Evolutionary conservation across 2,113 vertebrate genomes (phyloP), one percentile per base, ranked within the genome.

Genomic region (Salvelinus namaycush): DNA sequence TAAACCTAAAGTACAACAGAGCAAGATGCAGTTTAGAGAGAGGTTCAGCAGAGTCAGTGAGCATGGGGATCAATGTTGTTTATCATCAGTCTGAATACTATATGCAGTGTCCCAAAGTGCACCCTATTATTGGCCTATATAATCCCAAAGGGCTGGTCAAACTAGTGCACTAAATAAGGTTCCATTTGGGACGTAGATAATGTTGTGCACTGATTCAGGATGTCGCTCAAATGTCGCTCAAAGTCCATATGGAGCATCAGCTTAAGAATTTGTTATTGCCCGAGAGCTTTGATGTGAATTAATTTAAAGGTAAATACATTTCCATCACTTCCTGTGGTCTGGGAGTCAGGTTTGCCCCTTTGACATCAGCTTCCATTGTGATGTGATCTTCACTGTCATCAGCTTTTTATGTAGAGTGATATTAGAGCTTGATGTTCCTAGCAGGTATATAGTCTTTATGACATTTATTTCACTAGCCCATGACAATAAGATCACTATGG

Each of bases 391-490:
- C 16, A 18, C 4, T 54, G 5, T 54, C 16, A 54, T 18, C 49
- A 4, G 14, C 51, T 54, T 54, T 54, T 18, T 54, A 54, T 54
- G 16, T 18, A 2, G 16, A 16, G 51, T 54, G 51, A 54, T 54
- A 54, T 44, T 44, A 44, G 39, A 9, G 22, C 60, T 73, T 49
- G 73, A 72, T 48, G 22, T 27, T 49, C 48, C 34, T 24, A 51
- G 77, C 66, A 4, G 75, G 62, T 74, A 74, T 76, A 74, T 72
- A 76, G 31, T 39, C 77, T 75, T 34, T 54, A 49, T 85, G 83
- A 81, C 85, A 88, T 27, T 88, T 79, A 86, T 87, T 91, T 90
- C 81, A 88, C 86, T 86, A 85, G 76, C 79, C 81, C 65, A 48
- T 78, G 82, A 86, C 82, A 83, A 87, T 86, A 78, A 81, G 7